Base-by-base conservation (phyloP, 2,888 invertebrate species). In the Aspidapion aeneum region DNA sequence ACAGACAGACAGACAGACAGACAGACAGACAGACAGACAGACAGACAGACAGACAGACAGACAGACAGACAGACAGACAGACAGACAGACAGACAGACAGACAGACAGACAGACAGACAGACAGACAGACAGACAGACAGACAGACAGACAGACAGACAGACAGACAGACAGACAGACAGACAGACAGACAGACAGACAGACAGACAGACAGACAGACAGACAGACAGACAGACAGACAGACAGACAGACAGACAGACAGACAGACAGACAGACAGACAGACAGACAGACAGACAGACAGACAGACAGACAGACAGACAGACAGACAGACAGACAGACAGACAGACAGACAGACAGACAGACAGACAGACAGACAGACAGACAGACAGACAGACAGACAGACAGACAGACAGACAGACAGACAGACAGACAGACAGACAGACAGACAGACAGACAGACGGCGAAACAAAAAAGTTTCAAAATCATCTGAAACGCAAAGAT, bases 1-100 rank as follows among this genome's bases (percentile, higher is more conserved):
- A 54, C 59, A 59, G 59, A 59, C 59, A 59, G 59, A 54, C 59
- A 54, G 59, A 59, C 59, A 59, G 59, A 54, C 59, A 59, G 59
- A n/a, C n/a, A 59, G 59, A 59, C 59, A 54, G 59, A 54, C 59
- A 59, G 59, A 59, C 59, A 59, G 59, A 54, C 59, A 54, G 59
- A 59, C 59, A 59, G 59, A 54, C 59, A 59, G 59, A 59, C 59
- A 54, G 59, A 54, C 59, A 59, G 59, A 59, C 59, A 59, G 59
- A 54, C 59, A 54, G 59, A 59, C 59, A 59, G 59, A 54, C 59
- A 59, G 59, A 59, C 59, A 54, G 59, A 54, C 59, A 59, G 59
- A 59, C 59, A 59, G 59, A 54, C 59, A 54, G 59, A 59, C 59
- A 59, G 59, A 59, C 58, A 58, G n/a, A 58, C 58, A 58, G 58